Conservation (phyloP, 1,140 invertebrate species). For the Diorhabda elongata region DNA sequence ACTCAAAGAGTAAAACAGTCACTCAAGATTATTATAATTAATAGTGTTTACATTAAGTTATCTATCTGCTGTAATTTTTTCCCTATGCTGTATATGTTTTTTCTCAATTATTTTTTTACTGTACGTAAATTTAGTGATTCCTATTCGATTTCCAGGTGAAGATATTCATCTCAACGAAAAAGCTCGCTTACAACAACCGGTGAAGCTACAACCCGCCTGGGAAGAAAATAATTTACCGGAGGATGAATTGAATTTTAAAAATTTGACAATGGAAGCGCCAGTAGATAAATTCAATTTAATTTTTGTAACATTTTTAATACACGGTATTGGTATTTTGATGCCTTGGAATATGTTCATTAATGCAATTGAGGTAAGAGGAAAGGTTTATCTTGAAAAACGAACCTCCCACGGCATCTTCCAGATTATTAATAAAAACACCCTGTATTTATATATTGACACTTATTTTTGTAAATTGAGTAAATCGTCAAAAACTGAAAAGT, state of each 20-base stretch:
- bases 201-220: conserved; percentile 79
- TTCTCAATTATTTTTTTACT: neutral
- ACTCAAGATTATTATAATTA: neutral
- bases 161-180: conserved; percentile 45
- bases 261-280: conserved; percentile 75
- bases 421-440: too few relatives aligned
- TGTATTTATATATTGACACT: too few relatives aligned
- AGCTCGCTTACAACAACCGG: conserved; percentile 61
- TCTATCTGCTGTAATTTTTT: neutral
- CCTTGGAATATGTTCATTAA: conserved; percentile 99
- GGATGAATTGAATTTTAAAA: conserved; percentile 79
- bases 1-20: neutral
- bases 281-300: conserved; percentile 78
- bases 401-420: too few relatives aligned
- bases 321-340: conserved; percentile 93
- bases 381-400: too few relatives aligned
- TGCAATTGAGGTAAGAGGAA: conserved; percentile 70
- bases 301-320: conserved; percentile 85
- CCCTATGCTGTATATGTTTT: neutral
- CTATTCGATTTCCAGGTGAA: neutral
- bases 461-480: too few relatives aligned
- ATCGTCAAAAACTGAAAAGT: too few relatives aligned
- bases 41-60: neutral
- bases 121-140: too few relatives aligned
- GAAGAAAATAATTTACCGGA: conserved; percentile 78